Percentiles rank a stretch among this genome's conserved stretches.
These are phyloP conservation scores for Drosophila carrolli DNA, from an alignment of 1,140 invertebrate genomes.

Conservation along the genomic window DNA sequence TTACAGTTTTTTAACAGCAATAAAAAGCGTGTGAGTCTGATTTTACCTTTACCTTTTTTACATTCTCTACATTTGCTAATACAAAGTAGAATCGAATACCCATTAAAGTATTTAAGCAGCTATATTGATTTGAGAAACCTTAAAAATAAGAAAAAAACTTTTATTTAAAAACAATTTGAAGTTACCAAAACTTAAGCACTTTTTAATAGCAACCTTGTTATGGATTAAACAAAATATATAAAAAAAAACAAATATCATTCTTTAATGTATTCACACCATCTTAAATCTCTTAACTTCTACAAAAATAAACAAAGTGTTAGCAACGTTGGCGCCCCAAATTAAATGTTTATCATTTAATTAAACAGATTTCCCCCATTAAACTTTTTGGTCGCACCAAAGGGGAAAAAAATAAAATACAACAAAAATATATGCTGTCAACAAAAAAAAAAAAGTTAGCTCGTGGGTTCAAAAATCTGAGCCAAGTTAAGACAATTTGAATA, in stretches of 20 bases:
- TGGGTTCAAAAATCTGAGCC: constrained; percentile 46
- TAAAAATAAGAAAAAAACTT: too few relatives aligned
- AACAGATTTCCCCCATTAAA: constrained; percentile 37
- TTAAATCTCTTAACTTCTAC: too few relatives aligned
- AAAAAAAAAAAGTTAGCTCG: constrained; percentile 3
- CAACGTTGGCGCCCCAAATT: constrained; percentile 15
- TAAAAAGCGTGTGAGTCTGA: not conserved
- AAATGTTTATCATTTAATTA: constrained; percentile 53
- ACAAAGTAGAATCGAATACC: too few relatives aligned
- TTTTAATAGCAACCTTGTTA: too few relatives aligned
- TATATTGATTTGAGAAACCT: too few relatives aligned
- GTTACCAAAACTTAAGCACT: too few relatives aligned
- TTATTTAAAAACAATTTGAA: too few relatives aligned
- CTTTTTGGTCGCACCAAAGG: constrained; percentile 30
- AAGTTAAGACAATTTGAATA: constrained; percentile 69
- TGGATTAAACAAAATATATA: too few relatives aligned
- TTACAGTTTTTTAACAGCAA: not conserved
- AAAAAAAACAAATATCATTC: not conserved
- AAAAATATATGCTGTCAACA: constrained; percentile 19
- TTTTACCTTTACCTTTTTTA: too few relatives aligned
- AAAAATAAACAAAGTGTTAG: constrained; percentile 11
- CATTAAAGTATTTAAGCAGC: too few relatives aligned
- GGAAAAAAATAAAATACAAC: constrained; percentile 1
- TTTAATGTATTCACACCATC: not conserved
- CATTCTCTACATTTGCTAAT: too few relatives aligned